Conservation (phyloP, 2,888 invertebrate genomes). For the Petrophora chlorosata region DNA sequence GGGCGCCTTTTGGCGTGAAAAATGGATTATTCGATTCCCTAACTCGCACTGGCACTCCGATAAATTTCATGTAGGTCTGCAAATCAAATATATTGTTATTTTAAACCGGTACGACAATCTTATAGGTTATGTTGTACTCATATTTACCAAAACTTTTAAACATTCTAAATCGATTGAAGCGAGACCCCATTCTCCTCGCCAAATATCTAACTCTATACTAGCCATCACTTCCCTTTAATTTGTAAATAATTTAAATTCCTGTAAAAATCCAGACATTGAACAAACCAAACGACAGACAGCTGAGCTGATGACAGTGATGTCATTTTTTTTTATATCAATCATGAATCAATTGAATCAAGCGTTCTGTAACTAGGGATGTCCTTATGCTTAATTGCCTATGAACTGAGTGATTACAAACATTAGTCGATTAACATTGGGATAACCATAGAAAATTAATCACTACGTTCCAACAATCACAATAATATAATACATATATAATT, state of each 20-base stretch:
- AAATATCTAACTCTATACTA: constrained; percentile 87
- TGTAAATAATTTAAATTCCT: constrained; percentile 28
- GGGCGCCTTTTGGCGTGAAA: constrained; percentile 87
- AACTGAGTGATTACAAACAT: too few species aligned
- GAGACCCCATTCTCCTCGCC: constrained; percentile 94
- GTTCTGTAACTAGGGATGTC: too few species aligned
- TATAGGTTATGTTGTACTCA: constrained; percentile 48
- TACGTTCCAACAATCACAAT: too few species aligned
- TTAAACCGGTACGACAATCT: constrained; percentile 44
- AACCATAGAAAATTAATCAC: too few species aligned
- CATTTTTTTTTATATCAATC: neutral
- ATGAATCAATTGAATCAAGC: too few species aligned
- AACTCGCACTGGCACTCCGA: constrained; percentile 88
- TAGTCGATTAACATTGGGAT: too few species aligned
- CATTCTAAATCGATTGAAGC: constrained; percentile 94
- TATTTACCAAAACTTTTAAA: constrained; percentile 89
- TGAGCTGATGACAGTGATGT: constrained; percentile 18
- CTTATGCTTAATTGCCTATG: too few species aligned
- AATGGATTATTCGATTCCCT: constrained; percentile 88
- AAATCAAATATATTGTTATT: constrained; percentile 32
- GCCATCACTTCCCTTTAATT: constrained; percentile 53
- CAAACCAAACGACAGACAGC: constrained; percentile 29
- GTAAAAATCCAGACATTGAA: constrained; percentile 30
- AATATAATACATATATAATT: too few species aligned
- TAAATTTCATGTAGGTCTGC: constrained; percentile 88